Conservation (phyloP, 1,140 invertebrate genomes). For the Brachionus angularis region DNA sequence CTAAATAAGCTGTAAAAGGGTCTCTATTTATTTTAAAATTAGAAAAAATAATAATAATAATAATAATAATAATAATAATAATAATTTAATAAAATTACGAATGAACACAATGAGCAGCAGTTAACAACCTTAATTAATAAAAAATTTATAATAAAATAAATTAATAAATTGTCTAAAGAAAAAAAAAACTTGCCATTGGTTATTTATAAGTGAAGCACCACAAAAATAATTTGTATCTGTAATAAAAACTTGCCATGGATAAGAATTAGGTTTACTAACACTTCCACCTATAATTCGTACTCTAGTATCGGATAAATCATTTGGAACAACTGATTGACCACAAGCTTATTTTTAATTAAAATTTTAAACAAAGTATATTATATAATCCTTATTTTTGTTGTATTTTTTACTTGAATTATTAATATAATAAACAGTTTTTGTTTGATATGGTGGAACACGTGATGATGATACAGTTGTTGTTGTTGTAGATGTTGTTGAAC, state of each 20-base stretch:
- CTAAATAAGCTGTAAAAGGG: background rate
- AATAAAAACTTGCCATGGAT: conserved; percentile 45
- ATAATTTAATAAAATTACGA: background rate
- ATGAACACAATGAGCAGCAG: conserved; percentile 24
- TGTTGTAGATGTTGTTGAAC: too few relatives aligned
- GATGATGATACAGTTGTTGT: too few relatives aligned
- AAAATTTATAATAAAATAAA: too few relatives aligned
- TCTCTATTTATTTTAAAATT: conserved; percentile 17
- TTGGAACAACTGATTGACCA: background rate
- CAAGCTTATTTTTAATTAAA: too few relatives aligned
- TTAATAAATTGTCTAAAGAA: too few relatives aligned
- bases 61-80: too few relatives aligned
- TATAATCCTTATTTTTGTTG: background rate
- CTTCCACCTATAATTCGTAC: conserved; percentile 45
- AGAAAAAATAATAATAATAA: too few relatives aligned
- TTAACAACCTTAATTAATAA: too few relatives aligned
- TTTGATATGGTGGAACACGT: background rate
- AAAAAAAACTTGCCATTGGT: too few relatives aligned
- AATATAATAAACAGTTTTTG: background rate
- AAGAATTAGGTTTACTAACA: conserved; percentile 44
- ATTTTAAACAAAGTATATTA: too few relatives aligned
- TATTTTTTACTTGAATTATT: background rate
- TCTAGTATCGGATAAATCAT: background rate
- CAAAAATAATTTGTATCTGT: conserved; percentile 6
- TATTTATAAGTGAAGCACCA: conserved; percentile 23